phyloP scores from a whole-genome alignment of 2,888 invertebrate species.

The Melanostoma scalare region DNA sequence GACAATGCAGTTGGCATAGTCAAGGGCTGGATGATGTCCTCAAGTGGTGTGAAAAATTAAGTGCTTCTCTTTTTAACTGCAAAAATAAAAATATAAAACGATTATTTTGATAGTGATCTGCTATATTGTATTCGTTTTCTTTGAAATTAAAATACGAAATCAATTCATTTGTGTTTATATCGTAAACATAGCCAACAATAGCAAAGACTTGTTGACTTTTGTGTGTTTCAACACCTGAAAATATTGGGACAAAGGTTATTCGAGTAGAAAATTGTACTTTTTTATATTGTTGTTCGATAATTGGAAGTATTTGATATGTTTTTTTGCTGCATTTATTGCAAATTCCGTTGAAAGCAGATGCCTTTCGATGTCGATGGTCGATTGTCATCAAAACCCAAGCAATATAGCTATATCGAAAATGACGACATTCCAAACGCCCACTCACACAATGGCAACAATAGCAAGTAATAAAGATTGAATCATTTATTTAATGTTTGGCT shows the following conservation, averaged over 20 bases:
- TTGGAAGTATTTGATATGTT: slow-evolving; percentile 38
- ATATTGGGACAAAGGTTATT: slow-evolving; percentile 42
- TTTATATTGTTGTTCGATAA: slow-evolving; percentile 53
- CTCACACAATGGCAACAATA: slow-evolving; percentile 59
- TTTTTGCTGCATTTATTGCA: slow-evolving; percentile 30
- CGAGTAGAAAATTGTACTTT: slow-evolving; percentile 63
- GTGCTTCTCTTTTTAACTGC: slow-evolving; percentile 39
- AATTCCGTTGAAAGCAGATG: slow-evolving; percentile 69
- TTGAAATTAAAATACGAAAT: slow-evolving; percentile 60
- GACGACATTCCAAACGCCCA: slow-evolving; percentile 62
- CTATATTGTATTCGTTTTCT: slow-evolving; percentile 18
- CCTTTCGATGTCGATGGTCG: slow-evolving; percentile 36
- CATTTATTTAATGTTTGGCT: slow-evolving; percentile 72
- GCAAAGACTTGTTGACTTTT: slow-evolving; percentile 62
- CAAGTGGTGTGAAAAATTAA: slow-evolving; percentile 67
- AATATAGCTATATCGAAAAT: neutral
- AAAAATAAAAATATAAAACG: slow-evolving; percentile 43
- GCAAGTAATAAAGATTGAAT: slow-evolving; percentile 59
- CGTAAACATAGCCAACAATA: slow-evolving; percentile 55
- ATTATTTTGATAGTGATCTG: slow-evolving; percentile 59
- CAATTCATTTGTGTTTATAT: slow-evolving; percentile 68
- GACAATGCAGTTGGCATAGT: slow-evolving; percentile 55
- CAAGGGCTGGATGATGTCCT: slow-evolving; percentile 67
- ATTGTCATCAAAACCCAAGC: slow-evolving; percentile 65
- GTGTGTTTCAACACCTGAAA: slow-evolving; percentile 54